These are phyloP conservation scores for Pseudochirops cupreus DNA, from an alignment of 2,797 vertebrate genomes.

Conservation along the genomic window DNA sequence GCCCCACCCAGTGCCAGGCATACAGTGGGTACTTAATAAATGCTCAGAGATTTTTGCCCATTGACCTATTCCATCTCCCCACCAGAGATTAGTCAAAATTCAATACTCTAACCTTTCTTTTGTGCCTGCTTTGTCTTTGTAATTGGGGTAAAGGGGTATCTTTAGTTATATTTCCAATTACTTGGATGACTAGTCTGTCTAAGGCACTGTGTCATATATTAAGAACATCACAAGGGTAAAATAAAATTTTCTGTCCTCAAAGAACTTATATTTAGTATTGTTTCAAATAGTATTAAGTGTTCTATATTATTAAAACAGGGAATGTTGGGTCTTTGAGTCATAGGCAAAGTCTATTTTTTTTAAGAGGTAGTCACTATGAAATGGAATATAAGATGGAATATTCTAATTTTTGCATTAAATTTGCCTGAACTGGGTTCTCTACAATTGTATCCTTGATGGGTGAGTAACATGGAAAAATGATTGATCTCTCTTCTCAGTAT, in stretches of 20 bases:
- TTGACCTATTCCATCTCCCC: neutral
- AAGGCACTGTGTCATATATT: neutral
- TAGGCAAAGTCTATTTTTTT: no score
- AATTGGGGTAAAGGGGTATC: neutral
- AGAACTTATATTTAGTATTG: neutral
- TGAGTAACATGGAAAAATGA: neutral
- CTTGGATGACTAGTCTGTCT: neutral
- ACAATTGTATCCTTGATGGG: neutral
- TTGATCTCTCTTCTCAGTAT: neutral
- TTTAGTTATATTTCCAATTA: neutral
- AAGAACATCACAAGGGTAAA: neutral
- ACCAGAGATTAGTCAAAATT: neutral
- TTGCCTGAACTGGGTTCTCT: neutral
- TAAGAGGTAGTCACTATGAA: neutral
- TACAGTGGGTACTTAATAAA: neutral
- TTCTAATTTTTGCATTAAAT: neutral
- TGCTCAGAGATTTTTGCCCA: neutral
- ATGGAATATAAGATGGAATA: neutral
- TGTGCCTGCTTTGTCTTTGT: neutral
- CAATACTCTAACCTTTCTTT: neutral
- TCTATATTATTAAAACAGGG: no score
- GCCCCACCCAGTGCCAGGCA: neutral
- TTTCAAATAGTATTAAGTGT: no score
- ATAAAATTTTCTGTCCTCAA: neutral
- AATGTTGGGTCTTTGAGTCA: no score